Percentiles rank a stretch among this genome's conserved stretches.
These are phyloP conservation scores for Dolichotis patagonum DNA, from an alignment of 2,113 vertebrate species.

Conservation along the genomic window DNA sequence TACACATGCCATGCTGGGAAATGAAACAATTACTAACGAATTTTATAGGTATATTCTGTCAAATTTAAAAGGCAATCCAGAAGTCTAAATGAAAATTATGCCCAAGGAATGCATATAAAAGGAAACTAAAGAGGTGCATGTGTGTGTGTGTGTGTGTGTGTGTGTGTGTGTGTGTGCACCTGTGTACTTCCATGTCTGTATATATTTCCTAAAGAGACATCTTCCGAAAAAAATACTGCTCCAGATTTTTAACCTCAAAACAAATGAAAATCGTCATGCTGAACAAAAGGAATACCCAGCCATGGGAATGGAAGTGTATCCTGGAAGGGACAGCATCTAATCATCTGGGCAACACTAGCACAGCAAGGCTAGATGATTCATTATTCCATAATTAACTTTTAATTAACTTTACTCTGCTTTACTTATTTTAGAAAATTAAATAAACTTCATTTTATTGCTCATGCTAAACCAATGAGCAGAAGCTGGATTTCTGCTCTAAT, in stretches of 20 bases:
- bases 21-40: constrained; percentile 90
- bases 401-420: constrained; percentile 87
- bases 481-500: constrained; percentile 82
- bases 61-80: constrained; percentile 87
- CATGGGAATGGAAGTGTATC: constrained; percentile 28
- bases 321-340: constrained; percentile 79
- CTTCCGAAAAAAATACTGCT: constrained; percentile 45
- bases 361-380: constrained; percentile 83
- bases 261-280: constrained; percentile 5
- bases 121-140: not conserved
- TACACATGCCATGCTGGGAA: constrained; percentile 87
- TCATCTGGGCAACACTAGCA: constrained; percentile 81
- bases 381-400: constrained; percentile 88
- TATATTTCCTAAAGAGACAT: not conserved
- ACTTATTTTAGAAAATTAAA: constrained; percentile 89
- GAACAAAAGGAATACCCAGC: not conserved
- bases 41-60: constrained; percentile 88
- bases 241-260: constrained; percentile 48
- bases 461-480: constrained; percentile 83
- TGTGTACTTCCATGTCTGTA: not conserved
- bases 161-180: not conserved
- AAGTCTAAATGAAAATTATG: constrained; percentile 86
- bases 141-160: not conserved
- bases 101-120: constrained; percentile 73
- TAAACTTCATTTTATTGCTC: constrained; percentile 87